Base-by-base conservation (phyloP, 2,888 invertebrate species). In the Lymantria dispar region DNA sequence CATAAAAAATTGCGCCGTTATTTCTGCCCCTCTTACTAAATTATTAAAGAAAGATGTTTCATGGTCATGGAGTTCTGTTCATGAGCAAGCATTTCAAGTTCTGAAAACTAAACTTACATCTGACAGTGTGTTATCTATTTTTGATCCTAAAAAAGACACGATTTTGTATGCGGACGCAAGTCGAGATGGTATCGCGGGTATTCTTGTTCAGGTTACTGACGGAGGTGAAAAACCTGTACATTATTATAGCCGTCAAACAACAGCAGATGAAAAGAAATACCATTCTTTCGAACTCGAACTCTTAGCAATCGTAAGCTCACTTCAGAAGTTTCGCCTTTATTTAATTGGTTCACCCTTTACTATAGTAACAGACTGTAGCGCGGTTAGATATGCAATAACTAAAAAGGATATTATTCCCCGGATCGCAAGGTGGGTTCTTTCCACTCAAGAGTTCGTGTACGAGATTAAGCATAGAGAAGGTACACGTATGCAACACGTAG, bases 321-420 rank as follows among this genome's bases (percentile, higher is more conserved):
- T 37, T 41, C 45, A 53, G 67, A 5, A 58, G 56, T 14, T 38
- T 0, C 43, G 52, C 0, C 9, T 41, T 15, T 41, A 41, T 10
- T 41, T 9, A n/a, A n/a, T n/a, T n/a, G 15, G 10, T 22, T 7
- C 9, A 15, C 14, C 14, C 3, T 41, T 15, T 9, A 41, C 14
- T 9, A 9, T 15, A 11, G 8, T 41, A 22, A 15, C 14, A 8
- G 15, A 41, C 22, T 41, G 22, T 41, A 41, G 11, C 9, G 22
- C 14, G 11, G 10, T 41, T 41, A 37, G 37, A 37, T 11, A 9
- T 3, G n/a, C 37, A 3, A 3, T 37, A 9, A 37, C 37, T 3
- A 37, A 37, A 37, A 9, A n/a, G n/a, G 37, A 37, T 37, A 11
- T 37, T 11, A 10, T 37, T 11, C 37, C 37, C 3, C 9, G 37